Percentiles rank a stretch among this genome's conserved stretches.
These are phyloP conservation scores for Anorthoa munda DNA, from an alignment of 2,888 invertebrate genomes.

Conservation along the genomic window DNA sequence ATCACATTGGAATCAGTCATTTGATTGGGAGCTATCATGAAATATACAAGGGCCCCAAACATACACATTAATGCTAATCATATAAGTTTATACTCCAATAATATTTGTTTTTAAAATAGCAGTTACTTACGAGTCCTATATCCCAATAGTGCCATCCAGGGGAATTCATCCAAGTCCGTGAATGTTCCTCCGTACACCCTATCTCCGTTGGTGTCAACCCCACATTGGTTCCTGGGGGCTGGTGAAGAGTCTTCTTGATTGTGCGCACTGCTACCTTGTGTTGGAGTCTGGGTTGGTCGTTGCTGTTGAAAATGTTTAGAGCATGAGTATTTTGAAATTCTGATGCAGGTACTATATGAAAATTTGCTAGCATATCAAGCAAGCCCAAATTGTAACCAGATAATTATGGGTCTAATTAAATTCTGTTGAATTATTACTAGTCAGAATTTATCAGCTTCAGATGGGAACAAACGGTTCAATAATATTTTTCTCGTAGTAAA, in stretches of 20 bases:
- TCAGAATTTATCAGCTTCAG: neutral
- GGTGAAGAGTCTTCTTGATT: slow-evolving; percentile 81
- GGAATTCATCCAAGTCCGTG: slow-evolving; percentile 92
- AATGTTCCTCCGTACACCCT: slow-evolving; percentile 92
- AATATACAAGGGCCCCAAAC: no score
- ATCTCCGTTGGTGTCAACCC: slow-evolving; percentile 90
- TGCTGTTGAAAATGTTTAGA: slow-evolving; percentile 24
- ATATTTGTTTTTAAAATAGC: neutral
- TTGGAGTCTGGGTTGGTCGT: slow-evolving; percentile 64
- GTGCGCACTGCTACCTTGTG: slow-evolving; percentile 49
- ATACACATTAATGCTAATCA: no score
- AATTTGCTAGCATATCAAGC: neutral
- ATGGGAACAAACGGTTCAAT: neutral
- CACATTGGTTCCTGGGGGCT: slow-evolving; percentile 86
- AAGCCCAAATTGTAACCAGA: neutral
- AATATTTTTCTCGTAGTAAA: neutral
- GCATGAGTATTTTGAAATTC: neutral
- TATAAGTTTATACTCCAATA: no score
- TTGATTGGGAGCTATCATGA: no score
- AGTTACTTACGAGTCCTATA: slow-evolving; percentile 88
- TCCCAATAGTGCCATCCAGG: slow-evolving; percentile 92
- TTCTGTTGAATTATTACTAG: neutral
- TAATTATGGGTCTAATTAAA: no score
- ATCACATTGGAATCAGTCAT: no score
- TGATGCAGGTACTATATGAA: neutral